Conservation (phyloP, 2,113 vertebrate species). For the Sigmodon hispidus region DNA sequence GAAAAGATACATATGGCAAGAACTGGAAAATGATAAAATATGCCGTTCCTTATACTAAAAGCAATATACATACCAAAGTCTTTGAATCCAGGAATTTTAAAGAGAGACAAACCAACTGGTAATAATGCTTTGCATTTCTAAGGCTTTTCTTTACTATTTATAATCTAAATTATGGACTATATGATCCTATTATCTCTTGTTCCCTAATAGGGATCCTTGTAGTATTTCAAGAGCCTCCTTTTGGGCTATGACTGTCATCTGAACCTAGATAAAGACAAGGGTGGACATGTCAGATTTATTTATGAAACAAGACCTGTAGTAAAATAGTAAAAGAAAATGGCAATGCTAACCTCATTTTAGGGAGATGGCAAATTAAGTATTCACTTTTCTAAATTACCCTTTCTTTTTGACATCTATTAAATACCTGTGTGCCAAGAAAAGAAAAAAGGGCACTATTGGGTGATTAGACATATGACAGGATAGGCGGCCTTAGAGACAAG, state of each 20-base stretch:
- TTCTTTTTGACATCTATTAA: conserved; percentile 33
- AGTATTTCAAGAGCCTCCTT: conserved; percentile 40
- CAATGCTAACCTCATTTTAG: conserved; percentile 20
- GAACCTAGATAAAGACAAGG: conserved; percentile 41
- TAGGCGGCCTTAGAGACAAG: not conserved
- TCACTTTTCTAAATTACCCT: not conserved
- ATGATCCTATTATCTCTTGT: conserved; percentile 48
- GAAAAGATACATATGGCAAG: conserved; percentile 33
- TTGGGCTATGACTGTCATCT: conserved; percentile 49
- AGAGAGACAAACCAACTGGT: not conserved
- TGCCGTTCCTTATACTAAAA: conserved; percentile 46
- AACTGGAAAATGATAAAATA: conserved; percentile 38
- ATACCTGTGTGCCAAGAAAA: not conserved
- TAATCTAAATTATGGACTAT: conserved; percentile 13
- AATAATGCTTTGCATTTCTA: conserved; percentile 39
- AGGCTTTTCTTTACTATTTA: conserved; percentile 40
- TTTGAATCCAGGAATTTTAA: conserved; percentile 42
- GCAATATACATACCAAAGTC: not conserved
- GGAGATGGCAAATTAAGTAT: conserved; percentile 7
- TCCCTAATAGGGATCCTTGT: conserved; percentile 1
- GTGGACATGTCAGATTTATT: conserved; percentile 9
- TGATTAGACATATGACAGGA: not conserved
- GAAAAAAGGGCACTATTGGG: not conserved
- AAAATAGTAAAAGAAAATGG: not conserved
- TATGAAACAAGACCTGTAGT: conserved; percentile 31